A percentile compares a stretch with the other conserved stretches of the same genome.
phyloP scores from a whole-genome alignment of 2,113 vertebrate species.

The Sphaerodactylus townsendi region DNA sequence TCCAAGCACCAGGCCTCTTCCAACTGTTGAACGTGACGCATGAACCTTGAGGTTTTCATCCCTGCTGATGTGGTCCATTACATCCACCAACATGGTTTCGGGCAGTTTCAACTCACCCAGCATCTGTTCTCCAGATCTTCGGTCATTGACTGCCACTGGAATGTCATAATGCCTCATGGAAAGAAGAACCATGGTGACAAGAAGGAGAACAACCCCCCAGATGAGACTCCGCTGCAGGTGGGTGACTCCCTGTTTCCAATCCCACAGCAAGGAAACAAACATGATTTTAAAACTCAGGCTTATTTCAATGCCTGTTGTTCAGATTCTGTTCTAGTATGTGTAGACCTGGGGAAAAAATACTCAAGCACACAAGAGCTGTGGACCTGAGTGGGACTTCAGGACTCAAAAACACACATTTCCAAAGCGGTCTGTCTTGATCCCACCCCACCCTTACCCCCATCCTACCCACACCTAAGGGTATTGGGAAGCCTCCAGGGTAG shows the following conservation, averaged over 20 bases:
- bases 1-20: conserved; percentile 55
- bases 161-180: conserved; percentile 40
- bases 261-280: fast-evolving
- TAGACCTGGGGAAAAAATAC: conserved; percentile 2
- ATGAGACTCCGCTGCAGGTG: conserved; percentile 35
- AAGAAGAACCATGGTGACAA: conserved; percentile 49
- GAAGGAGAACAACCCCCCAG: conserved; percentile 48
- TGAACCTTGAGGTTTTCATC: background rate
- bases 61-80: background rate
- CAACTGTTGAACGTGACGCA: fast-evolving
- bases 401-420: background rate
- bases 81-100: background rate
- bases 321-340: background rate
- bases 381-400: background rate
- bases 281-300: background rate
- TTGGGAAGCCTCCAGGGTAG: background rate
- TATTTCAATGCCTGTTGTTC: background rate
- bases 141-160: background rate
- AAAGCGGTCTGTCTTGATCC: background rate
- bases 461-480: background rate
- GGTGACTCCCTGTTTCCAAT: background rate
- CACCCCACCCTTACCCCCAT: background rate
- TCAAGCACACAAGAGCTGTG: conserved; percentile 18
- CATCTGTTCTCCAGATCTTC: background rate
- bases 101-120: fast-evolving